These are phyloP conservation scores for Eutrigla gurnardus DNA, from an alignment of 2,797 vertebrate genomes.

Conservation along the genomic window DNA sequence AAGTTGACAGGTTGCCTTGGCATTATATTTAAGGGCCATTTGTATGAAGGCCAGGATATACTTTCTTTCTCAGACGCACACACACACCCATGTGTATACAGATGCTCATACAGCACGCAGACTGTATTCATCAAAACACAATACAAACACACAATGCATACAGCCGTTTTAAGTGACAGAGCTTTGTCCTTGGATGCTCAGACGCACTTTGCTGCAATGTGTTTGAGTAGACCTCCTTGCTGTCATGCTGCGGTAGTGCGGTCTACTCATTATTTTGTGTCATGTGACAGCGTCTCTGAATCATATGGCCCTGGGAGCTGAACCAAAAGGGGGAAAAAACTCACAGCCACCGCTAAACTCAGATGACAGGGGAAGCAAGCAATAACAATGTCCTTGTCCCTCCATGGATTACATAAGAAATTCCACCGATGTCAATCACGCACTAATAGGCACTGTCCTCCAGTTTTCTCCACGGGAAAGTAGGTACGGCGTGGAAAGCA, in stretches of 20 bases:
- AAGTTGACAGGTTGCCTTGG: conserved; percentile 49
- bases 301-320: conserved; percentile 75
- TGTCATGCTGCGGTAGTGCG: conserved; percentile 71
- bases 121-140: conserved; percentile 3
- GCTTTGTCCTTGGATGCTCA: conserved; percentile 70
- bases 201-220: conserved; percentile 66
- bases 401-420: conserved; percentile 76
- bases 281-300: conserved; percentile 80
- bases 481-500: conserved; percentile 37
- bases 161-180: conserved; percentile 56
- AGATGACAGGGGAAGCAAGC: conserved; percentile 69
- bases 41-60: conserved; percentile 46
- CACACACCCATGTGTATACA: conserved; percentile 10
- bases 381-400: conserved; percentile 73
- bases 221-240: conserved; percentile 64
- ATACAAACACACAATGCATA: conserved; percentile 28
- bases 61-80: conserved; percentile 1
- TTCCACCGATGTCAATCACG: conserved; percentile 71
- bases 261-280: conserved; percentile 77
- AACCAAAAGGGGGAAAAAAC: conserved; percentile 62
- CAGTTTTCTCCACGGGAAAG: conserved; percentile 41
- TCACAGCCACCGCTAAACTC: conserved; percentile 66
- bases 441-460: conserved; percentile 70
- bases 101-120: conserved; percentile 10
- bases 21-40: conserved; percentile 49